Conservation (phyloP, 2,113 vertebrate genomes). For the Mus musculus region DNA sequence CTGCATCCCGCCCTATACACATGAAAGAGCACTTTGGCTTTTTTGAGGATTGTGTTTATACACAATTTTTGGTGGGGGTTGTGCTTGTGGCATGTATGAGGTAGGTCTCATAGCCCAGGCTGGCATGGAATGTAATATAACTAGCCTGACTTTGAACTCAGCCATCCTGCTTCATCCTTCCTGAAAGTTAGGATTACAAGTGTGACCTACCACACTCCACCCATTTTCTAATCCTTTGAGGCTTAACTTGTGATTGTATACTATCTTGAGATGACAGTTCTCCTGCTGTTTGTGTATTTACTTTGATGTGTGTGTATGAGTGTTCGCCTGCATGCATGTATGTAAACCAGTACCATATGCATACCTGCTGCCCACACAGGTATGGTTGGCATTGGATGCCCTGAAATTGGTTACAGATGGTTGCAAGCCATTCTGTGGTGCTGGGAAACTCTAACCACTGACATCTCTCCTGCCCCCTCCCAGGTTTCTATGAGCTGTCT, state of each 20-base stretch:
- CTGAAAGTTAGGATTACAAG: background rate
- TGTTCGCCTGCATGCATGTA: background rate
- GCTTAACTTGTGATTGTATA: slow-evolving; percentile 27
- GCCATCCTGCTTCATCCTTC: background rate
- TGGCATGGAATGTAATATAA: background rate
- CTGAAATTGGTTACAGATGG: background rate
- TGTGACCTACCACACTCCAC: background rate
- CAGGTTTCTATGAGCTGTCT: background rate
- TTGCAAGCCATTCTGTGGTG: background rate
- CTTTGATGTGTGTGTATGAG: background rate
- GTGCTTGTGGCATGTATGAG: background rate
- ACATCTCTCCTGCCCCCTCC: background rate
- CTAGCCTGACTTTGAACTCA: background rate
- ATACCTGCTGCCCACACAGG: background rate
- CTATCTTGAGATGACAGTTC: background rate
- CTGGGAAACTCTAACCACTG: background rate
- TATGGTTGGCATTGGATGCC: background rate
- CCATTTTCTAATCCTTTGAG: background rate
- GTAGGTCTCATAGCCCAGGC: background rate
- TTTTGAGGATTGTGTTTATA: background rate
- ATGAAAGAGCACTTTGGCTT: background rate
- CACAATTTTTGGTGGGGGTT: too few species aligned
- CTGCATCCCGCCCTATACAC: background rate
- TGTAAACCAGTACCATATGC: background rate
- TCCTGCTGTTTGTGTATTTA: background rate